A percentile compares a stretch with the other conserved stretches of the same genome.
Conservation (phyloP, 2,888 invertebrate genomes). For the Lissonota sp. region DNA sequence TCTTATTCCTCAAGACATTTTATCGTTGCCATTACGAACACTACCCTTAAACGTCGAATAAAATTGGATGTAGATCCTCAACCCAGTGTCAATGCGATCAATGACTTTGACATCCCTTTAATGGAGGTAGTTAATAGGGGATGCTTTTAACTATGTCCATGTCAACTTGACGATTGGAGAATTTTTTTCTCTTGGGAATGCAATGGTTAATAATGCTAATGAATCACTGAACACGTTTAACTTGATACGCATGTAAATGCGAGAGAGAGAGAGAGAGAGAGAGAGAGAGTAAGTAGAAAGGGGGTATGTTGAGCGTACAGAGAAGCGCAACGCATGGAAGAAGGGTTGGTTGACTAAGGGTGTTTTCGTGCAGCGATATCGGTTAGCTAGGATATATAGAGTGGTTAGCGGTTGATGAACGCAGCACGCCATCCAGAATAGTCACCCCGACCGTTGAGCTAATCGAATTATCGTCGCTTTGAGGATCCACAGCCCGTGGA, state of each 20-base stretch:
- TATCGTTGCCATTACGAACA: no score
- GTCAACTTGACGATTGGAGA: no score
- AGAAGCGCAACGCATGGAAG: conserved; percentile 58
- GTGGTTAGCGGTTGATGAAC: conserved; percentile 81
- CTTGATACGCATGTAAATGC: conserved; percentile 33
- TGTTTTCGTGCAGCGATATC: conserved; percentile 65
- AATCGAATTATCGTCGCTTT: conserved; percentile 84
- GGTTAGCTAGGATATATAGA: conserved; percentile 70
- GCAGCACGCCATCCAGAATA: conserved; percentile 67
- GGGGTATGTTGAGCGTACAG: conserved; percentile 29
- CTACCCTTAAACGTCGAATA: no score
- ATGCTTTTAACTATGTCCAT: no score
- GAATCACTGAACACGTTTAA: conserved; percentile 22
- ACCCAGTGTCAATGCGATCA: no score
- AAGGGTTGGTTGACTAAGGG: conserved; percentile 70
- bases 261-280: conserved; percentile 61
- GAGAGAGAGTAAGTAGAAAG: conserved; percentile 42
- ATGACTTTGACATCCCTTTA: no score
- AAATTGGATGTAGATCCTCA: no score
- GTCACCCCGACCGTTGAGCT: conserved; percentile 66
- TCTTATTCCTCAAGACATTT: no score
- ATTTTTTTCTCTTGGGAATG: neutral
- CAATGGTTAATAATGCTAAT: conserved; percentile 15
- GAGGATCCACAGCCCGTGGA: conserved; percentile 82
- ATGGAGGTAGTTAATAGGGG: no score